phyloP scores from a whole-genome alignment of 1,140 invertebrate species.

The Aphelenchoides besseyi region DNA sequence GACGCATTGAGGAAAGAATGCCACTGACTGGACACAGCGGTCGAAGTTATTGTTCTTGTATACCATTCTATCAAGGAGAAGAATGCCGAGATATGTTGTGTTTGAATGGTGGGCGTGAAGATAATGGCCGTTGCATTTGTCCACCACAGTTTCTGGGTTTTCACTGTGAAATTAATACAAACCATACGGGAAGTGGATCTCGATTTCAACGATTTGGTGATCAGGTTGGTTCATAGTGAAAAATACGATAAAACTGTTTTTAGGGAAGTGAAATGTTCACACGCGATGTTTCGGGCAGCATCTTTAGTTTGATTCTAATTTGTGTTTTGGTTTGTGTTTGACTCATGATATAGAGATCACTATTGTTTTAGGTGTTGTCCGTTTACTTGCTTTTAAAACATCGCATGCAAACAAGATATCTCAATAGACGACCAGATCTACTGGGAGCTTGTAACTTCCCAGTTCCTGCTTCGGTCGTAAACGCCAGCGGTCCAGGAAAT shows the following conservation, averaged over 20 bases:
- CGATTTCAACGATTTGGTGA: constrained; percentile 57
- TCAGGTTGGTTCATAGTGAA: constrained; percentile 32
- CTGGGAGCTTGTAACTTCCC: constrained; percentile 49
- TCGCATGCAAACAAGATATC: constrained; percentile 56
- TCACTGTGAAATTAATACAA: constrained; percentile 56
- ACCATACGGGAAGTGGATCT: constrained; percentile 42
- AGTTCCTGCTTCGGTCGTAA: background rate
- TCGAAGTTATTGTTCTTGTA: constrained; percentile 56
- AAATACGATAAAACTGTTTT: constrained; percentile 21
- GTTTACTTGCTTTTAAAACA: constrained; percentile 62
- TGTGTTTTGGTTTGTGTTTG: constrained; percentile 36
- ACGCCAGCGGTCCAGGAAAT: constrained; percentile 7
- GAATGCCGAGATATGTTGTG: constrained; percentile 61
- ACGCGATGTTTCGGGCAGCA: constrained; percentile 58
- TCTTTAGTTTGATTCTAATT: constrained; percentile 61
- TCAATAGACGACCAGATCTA: constrained; percentile 45
- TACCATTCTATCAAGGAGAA: constrained; percentile 57
- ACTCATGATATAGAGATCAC: background rate
- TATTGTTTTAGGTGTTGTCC: constrained; percentile 42
- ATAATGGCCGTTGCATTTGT: constrained; percentile 52
- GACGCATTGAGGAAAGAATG: no score
- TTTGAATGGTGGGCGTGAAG: constrained; percentile 54
- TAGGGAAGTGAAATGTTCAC: constrained; percentile 57
- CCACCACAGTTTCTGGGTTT: constrained; percentile 55
- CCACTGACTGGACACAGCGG: constrained; percentile 36